Evolutionary conservation across 2,888 invertebrate species (phyloP).

Genomic region (Standfussiana lucernea): DNA sequence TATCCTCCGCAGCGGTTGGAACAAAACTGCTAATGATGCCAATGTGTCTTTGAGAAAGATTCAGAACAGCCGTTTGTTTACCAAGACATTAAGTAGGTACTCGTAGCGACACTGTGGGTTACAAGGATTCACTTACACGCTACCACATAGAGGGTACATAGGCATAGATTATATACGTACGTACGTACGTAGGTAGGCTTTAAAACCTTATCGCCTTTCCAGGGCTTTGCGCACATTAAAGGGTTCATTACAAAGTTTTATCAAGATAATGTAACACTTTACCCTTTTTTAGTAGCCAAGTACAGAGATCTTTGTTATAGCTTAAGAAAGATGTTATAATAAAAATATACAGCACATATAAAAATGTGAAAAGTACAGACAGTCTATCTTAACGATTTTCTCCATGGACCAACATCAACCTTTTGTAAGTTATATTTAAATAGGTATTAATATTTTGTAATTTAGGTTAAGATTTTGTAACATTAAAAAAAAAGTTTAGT

Average conservation of each 20-base stretch:
- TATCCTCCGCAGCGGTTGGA: not conserved
- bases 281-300: not conserved
- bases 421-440: no score
- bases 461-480: no score
- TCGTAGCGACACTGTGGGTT: not conserved
- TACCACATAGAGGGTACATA: not conserved
- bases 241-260: constrained; percentile 38
- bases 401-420: not conserved
- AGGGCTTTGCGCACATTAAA: constrained; percentile 44
- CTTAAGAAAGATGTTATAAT: not conserved
- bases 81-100: not conserved
- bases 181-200: constrained; percentile 1
- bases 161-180: constrained; percentile 20
- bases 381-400: not conserved
- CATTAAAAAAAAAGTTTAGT: no score
- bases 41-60: not conserved
- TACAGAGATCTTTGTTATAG: not conserved
- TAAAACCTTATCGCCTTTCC: constrained; percentile 39
- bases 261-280: constrained; percentile 38
- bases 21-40: not conserved
- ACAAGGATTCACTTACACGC: not conserved
- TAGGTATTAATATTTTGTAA: no score
- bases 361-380: not conserved
- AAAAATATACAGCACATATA: not conserved
- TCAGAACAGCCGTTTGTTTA: not conserved